phyloP scores from a whole-genome alignment of 1,140 invertebrate genomes.

The Piezodorus guildinii region DNA sequence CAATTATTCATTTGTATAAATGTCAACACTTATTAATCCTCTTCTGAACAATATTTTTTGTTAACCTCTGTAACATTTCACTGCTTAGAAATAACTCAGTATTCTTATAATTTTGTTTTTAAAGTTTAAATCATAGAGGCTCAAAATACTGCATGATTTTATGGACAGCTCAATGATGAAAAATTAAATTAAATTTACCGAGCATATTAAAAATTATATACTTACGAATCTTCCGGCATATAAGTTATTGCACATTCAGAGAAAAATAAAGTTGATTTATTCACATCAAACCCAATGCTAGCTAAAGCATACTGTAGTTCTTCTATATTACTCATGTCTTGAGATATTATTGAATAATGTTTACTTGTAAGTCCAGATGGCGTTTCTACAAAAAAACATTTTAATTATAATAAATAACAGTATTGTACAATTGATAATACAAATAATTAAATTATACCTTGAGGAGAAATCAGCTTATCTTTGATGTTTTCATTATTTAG shows the following conservation, averaged over 20 bases:
- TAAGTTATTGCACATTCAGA: constrained; percentile 96
- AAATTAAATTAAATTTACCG: too few relatives aligned
- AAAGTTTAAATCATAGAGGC: too few relatives aligned
- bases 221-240: constrained; percentile 45
- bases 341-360: constrained; percentile 80
- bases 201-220: too few relatives aligned
- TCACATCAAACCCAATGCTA: constrained; percentile 57
- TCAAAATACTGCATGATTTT: too few relatives aligned
- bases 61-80: too few relatives aligned
- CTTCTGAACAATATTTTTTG: too few relatives aligned
- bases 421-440: too few relatives aligned
- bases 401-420: neutral
- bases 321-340: constrained; percentile 68
- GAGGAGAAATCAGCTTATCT: constrained; percentile 32
- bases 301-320: constrained; percentile 65
- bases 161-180: too few relatives aligned
- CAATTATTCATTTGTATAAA: too few relatives aligned
- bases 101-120: too few relatives aligned
- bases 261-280: constrained; percentile 77
- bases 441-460: constrained; percentile 12
- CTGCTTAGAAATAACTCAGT: too few relatives aligned
- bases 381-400: constrained; percentile 65
- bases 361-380: constrained; percentile 77
- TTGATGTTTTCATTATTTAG: constrained; percentile 68
- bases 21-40: too few relatives aligned